Conservation (phyloP, 2,888 invertebrate genomes). For the Aelia acuminata region DNA sequence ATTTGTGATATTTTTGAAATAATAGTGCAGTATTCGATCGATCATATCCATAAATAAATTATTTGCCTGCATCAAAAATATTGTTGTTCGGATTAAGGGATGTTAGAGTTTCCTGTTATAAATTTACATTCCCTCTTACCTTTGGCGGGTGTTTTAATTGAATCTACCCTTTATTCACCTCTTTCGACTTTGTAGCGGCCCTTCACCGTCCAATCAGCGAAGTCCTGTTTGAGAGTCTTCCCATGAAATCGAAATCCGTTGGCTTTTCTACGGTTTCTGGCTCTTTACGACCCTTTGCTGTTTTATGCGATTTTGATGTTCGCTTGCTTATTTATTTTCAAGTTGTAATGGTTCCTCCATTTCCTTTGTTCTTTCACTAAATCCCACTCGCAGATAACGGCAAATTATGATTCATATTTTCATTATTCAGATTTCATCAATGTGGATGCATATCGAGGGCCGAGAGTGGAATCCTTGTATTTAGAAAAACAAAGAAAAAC, state of each 20-base stretch:
- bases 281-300: background rate
- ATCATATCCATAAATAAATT: too few species aligned
- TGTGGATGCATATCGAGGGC: too few species aligned
- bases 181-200: background rate
- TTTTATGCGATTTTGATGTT: background rate
- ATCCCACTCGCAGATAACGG: background rate
- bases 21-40: too few species aligned
- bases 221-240: background rate
- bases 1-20: too few species aligned
- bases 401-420: background rate
- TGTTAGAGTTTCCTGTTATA: background rate
- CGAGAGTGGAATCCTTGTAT: too few species aligned
- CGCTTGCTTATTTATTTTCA: background rate
- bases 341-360: background rate
- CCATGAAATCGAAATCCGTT: slow-evolving; percentile 32
- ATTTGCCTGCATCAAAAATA: too few species aligned
- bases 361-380: background rate
- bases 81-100: background rate
- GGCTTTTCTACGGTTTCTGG: background rate
- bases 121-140: background rate
- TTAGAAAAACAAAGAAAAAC: too few species aligned
- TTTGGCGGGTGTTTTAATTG: background rate
- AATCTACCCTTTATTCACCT: background rate
- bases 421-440: too few species aligned
- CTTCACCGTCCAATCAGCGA: background rate